Percentiles rank a stretch among this genome's conserved stretches.
Conservation (phyloP, 2,797 vertebrate species). For the Danio tinwini region DNA sequence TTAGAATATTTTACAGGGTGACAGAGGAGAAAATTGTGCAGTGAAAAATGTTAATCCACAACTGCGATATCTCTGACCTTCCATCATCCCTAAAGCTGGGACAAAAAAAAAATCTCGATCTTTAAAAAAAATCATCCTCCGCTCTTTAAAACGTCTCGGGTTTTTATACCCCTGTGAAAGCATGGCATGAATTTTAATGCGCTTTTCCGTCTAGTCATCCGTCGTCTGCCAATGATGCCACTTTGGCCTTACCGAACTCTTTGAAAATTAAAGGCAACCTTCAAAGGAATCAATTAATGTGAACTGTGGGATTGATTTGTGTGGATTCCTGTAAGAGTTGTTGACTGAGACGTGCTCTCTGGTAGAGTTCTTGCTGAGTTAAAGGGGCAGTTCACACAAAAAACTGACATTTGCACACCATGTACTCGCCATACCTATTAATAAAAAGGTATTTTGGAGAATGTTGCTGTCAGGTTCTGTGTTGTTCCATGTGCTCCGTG, state of each 20-base stretch:
- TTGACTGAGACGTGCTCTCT: constrained; percentile 42
- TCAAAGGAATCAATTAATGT: constrained; percentile 47
- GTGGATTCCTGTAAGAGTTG: constrained; percentile 36
- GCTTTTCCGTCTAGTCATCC: neutral
- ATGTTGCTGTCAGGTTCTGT: too few relatives aligned
- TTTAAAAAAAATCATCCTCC: neutral
- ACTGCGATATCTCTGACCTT: constrained; percentile 72
- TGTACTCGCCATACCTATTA: too few relatives aligned
- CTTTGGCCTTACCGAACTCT: constrained; percentile 5
- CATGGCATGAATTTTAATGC: constrained; percentile 31
- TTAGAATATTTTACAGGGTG: constrained; percentile 22
- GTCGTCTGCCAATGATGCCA: neutral
- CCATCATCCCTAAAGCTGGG: constrained; percentile 29
- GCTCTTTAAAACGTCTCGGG: constrained; percentile 11
- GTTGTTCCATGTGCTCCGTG: too few relatives aligned
- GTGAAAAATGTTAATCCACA: constrained; percentile 21
- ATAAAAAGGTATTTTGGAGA: too few relatives aligned
- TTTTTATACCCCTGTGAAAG: constrained; percentile 10
- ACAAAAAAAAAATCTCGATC: neutral
- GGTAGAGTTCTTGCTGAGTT: constrained; percentile 50
- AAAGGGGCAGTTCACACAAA: too few relatives aligned
- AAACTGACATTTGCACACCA: too few relatives aligned
- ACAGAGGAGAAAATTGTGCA: constrained; percentile 11
- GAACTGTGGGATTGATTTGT: constrained; percentile 40
- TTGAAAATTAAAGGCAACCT: constrained; percentile 33